Evolutionary conservation across 2,797 vertebrate species (phyloP), one percentile per base, ranked within the genome.

Genomic region (Sebastes oblongus): DNA sequence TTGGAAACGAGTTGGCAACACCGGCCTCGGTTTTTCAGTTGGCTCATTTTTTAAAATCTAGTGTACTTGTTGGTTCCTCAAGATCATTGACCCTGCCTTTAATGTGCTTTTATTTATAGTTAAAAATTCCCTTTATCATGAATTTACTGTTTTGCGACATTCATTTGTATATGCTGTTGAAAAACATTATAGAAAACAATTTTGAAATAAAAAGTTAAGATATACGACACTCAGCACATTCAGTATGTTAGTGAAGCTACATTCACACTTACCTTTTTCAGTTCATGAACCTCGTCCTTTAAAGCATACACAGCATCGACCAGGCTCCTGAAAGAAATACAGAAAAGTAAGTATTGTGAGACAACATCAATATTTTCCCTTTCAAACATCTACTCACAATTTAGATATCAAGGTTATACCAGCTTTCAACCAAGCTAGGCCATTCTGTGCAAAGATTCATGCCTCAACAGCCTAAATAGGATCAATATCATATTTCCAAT

Each of bases 221-320:
- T 25, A 11, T 25, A 46, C 42, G 0, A 46, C 42, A 18, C 42
- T 46, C 18, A 32, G 18, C 27, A 66, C 16, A 50, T 20, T 73
- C 3, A 52, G 10, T 36, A 9, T 8, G 42, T 66, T 66, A 12
- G 14, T 18, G 39, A 42, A 27, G n/a, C 18, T 2, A 22, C 34
- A 72, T 4, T 13, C 4, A 8, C 12, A 52, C 54, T 89, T 94
- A 98, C 98, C 97, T 99, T 99, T 91, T 98, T 99, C 85, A 99
- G 91, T 81, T 99, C 98, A 83, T 98, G 98, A 81, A 99, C 98
- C 89, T 99, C 98, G 30, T 99, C 98, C 93, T 99, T 98, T 94
- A 99, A 95, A 77, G 98, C 98, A 54, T 99, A 99, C 76, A 99
- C 98, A 0, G 98, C 98, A 91, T 99, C 98, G 6, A 99, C 98